phyloP scores from a whole-genome alignment of 2,113 vertebrate species.

The Nerophis lumbriciformis region DNA sequence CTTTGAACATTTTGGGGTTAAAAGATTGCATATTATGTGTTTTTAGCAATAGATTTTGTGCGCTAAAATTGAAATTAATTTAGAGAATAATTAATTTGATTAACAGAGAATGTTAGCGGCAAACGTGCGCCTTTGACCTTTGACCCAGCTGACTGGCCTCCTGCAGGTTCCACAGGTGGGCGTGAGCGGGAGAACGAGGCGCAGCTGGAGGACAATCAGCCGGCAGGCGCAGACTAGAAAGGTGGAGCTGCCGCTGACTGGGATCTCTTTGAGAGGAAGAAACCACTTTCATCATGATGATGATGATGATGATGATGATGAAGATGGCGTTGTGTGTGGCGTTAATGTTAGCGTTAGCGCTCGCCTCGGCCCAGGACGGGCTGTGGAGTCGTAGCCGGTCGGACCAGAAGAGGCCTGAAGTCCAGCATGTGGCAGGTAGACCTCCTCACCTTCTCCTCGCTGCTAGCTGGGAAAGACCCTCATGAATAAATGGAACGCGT shows the following conservation, averaged over 20 bases:
- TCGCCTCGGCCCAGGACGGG: neutral
- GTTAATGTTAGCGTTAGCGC: neutral
- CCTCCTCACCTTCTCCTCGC: neutral
- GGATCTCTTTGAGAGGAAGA: neutral
- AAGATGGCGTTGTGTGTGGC: neutral
- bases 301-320: neutral
- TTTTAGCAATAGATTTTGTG: no score
- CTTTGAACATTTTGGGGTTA: no score
- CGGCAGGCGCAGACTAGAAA: conserved; percentile 32
- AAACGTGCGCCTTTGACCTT: no score
- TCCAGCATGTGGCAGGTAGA: conserved; percentile 25
- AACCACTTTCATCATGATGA: neutral
- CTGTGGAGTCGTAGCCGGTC: neutral
- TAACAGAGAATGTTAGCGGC: no score
- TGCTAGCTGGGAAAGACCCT: neutral
- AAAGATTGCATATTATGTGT: no score
- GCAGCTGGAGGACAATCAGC: conserved; percentile 32
- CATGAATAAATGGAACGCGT: neutral
- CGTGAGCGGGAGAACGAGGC: conserved; percentile 24
- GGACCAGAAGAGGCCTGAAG: neutral
- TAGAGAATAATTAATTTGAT: no score
- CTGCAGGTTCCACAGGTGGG: neutral
- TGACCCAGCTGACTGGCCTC: neutral
- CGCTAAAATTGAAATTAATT: no score
- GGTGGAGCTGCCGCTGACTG: neutral